Base-by-base conservation (phyloP, 2,888 invertebrate genomes). In the Chorisops tibialis region DNA sequence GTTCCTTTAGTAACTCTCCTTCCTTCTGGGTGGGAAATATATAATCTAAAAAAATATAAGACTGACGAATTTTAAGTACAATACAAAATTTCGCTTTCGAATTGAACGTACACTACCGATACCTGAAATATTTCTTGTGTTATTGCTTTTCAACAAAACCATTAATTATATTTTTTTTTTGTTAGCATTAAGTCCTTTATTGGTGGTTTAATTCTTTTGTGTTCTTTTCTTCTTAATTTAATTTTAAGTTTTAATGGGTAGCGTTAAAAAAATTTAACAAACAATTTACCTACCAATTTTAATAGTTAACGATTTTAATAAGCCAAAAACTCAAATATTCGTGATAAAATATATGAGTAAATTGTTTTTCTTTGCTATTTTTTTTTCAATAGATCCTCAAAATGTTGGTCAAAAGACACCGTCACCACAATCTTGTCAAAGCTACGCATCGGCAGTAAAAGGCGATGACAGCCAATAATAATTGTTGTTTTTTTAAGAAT, bases 371-470 rank as follows among this genome's bases (percentile, higher is more conserved):
- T 30, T 5, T 19, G 21, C n/a, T 21, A 16, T 47, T 19, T 16
- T 45, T 58, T 30, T 47, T 6, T 16, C 65, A 63, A 54, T 48
- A 64, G 48, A 59, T 56, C 56, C 45, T n/a, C 43, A 56, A 38
- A 62, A 49, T 39, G 69, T 67, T 39, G 67, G 66, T 22, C 67
- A 67, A 24, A 69, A 71, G 63, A 61, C 54, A 51, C 60, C 54
- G 19, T 39, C 61, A 41, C 60, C 67, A 37, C 67, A 68, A 39
- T 68, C 70, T 51, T 71, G 75, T 58, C 70, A 75, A 63, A 77
- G 73, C 61, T 77, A 77, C 67, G 76, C 78, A 56, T 74, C 77
- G 49, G 70, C 78, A 39, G 75, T 77, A 3, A 78, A 78, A 70
- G 76, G 74, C 24, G 75, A 76, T 54, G 77, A 74, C 50, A 70